Base-by-base conservation (phyloP, 2,797 vertebrate species). In the Pseudotriccus pelzelni region DNA sequence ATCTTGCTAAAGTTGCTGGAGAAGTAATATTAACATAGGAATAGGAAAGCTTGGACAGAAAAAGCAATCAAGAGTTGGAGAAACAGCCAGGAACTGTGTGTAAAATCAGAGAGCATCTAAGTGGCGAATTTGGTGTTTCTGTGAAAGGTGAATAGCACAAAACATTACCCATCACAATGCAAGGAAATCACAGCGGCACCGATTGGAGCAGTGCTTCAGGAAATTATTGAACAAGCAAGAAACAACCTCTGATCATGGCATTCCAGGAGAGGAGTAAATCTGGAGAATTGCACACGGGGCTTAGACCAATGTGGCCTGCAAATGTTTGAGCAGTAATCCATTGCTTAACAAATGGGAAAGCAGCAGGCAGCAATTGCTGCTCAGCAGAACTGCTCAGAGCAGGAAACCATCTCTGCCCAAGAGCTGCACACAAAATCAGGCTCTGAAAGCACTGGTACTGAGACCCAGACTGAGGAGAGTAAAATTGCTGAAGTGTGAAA, bases 301-400 rank as follows among this genome's bases (percentile, higher is more conserved):
- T 89, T 55, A 90, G 53, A 36, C 47, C 87, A 63, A 68, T 13
- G 60, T 11, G 47, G 84, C 94, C 80, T 95, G 58, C 77, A 18
- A 90, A 34, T 56, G 17, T 93, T 90, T 92, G 91, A 90, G 87
- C 72, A 89, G 46, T 78, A 94, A 97, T 62, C 95, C 72, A 59
- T 76, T 67, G 81, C 92, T 95, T 91, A 91, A 83, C 87, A 97
- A 94, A 95, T 44, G 78, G 79, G 93, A 93, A 87, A 87, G 77
- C 90, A 93, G 75, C 70, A 69, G 92, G 89, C 87, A 95, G 93
- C 81, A 68, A 58, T 30, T 64, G 81, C 80, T 86, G 87, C 80
- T 94, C 74, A 66, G 88, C 86, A 89, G 81, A 95, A 68, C 52
- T 27, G 19, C 22, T 59, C 66, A 17, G 95, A 58, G 44, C 44